A percentile compares a stretch with the other conserved stretches of the same genome.
phyloP scores from a whole-genome alignment of 2,113 vertebrate species.

The Anser cygnoides region DNA sequence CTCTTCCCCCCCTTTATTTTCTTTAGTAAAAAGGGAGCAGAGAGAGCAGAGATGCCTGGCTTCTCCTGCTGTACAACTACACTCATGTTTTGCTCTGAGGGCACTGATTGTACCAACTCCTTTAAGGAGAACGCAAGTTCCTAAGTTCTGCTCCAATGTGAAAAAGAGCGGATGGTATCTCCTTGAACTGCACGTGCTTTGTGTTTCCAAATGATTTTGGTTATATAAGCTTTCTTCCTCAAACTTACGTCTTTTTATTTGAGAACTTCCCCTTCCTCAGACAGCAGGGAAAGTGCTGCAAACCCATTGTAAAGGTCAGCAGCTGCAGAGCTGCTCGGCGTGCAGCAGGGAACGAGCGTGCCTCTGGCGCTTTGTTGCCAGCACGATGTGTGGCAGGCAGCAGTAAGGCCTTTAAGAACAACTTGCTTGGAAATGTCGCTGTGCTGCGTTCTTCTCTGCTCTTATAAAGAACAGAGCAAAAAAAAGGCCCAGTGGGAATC shows the following conservation, averaged over 20 bases:
- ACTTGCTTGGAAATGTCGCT: background rate
- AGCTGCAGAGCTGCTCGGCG: fast-evolving
- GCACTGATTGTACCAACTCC: background rate
- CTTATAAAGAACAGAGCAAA: background rate
- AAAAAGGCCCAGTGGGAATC: background rate
- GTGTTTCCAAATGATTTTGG: background rate
- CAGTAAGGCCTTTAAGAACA: background rate
- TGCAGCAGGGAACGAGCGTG: background rate
- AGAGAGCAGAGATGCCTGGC: background rate
- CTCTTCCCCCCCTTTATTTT: background rate
- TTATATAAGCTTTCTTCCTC: background rate
- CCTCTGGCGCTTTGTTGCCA: background rate
- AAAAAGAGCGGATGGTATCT: background rate
- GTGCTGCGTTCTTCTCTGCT: background rate
- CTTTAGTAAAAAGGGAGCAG: background rate
- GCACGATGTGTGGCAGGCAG: background rate
- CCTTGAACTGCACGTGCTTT: background rate
- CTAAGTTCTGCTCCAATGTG: background rate
- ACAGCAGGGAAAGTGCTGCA: constrained; percentile 4
- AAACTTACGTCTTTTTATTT: constrained; percentile 1
- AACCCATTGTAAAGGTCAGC: background rate
- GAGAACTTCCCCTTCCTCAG: constrained; percentile 9
- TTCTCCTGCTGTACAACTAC: background rate
- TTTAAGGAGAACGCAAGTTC: background rate
- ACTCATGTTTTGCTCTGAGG: background rate